Conservation (phyloP, 2,888 invertebrate species). For the Chloroclystis v-ata region DNA sequence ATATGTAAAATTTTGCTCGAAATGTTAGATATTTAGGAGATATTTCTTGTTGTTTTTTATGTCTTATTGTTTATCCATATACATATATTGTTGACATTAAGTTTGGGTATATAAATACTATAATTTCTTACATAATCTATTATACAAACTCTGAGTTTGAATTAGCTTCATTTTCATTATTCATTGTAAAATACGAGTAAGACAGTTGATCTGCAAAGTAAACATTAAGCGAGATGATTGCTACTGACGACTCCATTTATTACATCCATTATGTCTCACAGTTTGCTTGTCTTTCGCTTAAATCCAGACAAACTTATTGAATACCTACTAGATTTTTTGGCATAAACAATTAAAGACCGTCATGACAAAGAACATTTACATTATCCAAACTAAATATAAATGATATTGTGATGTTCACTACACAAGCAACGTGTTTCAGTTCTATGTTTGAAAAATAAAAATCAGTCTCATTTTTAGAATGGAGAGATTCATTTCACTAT, state of each 20-base stretch:
- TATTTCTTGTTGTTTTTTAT: neutral
- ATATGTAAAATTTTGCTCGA: neutral
- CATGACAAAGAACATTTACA: no score
- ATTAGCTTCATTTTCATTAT: neutral
- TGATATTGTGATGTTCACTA: no score
- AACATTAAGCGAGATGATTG: neutral
- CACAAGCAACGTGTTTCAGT: no score
- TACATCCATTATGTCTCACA: neutral
- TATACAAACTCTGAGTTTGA: no score
- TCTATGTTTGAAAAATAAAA: no score
- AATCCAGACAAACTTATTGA: constrained; percentile 7
- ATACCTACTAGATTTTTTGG: neutral
- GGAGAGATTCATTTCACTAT: no score
- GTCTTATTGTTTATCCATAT: no score
- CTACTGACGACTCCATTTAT: neutral
- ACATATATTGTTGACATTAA: no score
- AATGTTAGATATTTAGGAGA: neutral
- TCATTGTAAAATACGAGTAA: neutral
- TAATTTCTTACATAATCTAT: no score
- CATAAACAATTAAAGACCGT: neutral
- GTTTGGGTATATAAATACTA: no score
- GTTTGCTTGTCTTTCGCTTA: neutral
- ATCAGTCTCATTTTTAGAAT: no score
- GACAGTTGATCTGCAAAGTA: neutral
- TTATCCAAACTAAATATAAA: no score